Conservation (phyloP, 2,113 vertebrate species). For the Engystomops pustulosus region DNA sequence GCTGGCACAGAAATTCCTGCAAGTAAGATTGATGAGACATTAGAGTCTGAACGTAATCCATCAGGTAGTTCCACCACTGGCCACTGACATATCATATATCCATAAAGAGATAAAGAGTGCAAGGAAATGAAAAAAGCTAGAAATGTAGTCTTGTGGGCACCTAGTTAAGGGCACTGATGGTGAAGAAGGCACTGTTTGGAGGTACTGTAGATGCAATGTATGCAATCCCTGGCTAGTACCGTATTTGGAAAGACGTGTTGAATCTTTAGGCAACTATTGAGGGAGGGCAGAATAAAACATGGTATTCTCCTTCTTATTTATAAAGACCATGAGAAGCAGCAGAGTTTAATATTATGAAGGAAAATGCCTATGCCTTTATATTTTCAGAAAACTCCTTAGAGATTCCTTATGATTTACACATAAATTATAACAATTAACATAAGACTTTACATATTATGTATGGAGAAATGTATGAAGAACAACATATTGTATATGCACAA, state of each 20-base stretch:
- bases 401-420: not conserved
- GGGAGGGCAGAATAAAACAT: too few relatives aligned
- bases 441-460: too few relatives aligned
- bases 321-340: not conserved
- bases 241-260: too few relatives aligned
- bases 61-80: not conserved
- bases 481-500: too few relatives aligned
- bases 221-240: too few relatives aligned
- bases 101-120: not conserved
- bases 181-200: not conserved
- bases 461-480: too few relatives aligned
- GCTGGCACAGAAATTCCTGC: constrained; percentile 48
- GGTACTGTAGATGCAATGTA: not conserved
- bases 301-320: not conserved
- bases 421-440: too few relatives aligned
- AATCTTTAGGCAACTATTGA: too few relatives aligned
- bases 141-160: not conserved
- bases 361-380: not conserved
- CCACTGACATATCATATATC: not conserved
- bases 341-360: not conserved
- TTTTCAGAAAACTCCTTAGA: not conserved
- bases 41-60: not conserved
- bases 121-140: not conserved
- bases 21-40: not conserved
- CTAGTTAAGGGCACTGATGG: not conserved